Conservation (phyloP, 2,888 invertebrate genomes). For the Cosmorhoe ocellata region DNA sequence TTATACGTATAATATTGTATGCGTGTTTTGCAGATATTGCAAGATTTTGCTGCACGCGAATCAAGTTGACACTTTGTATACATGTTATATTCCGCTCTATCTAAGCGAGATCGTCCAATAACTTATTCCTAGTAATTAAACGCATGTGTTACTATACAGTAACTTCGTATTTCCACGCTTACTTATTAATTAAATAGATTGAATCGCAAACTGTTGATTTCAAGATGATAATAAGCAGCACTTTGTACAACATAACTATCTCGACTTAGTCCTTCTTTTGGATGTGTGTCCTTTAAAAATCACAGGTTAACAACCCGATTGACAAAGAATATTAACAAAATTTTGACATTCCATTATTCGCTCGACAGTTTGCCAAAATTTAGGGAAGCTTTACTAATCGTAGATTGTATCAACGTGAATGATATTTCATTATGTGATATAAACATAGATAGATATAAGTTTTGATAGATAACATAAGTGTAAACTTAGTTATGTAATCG, state of each 20-base stretch:
- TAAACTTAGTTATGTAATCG: constrained; percentile 52
- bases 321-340: constrained; percentile 32
- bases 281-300: too few species aligned
- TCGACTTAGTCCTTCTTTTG: constrained; percentile 7
- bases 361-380: constrained; percentile 58
- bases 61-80: constrained; percentile 54
- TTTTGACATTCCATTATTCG: constrained; percentile 51
- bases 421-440: constrained; percentile 79
- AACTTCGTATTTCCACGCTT: constrained; percentile 35
- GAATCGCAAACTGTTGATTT: constrained; percentile 55
- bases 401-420: constrained; percentile 68
- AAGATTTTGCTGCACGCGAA: constrained; percentile 68
- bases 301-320: constrained; percentile 28
- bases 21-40: constrained; percentile 67
- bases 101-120: constrained; percentile 40
- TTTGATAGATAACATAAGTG: constrained; percentile 47
- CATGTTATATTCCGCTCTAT: constrained; percentile 41
- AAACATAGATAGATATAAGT: constrained; percentile 63
- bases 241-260: background rate
- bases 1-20: constrained; percentile 78
- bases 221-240: constrained; percentile 1
- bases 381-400: constrained; percentile 63
- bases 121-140: constrained; percentile 45
- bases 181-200: constrained; percentile 42
- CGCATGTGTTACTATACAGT: constrained; percentile 49